Percentiles rank a stretch among this genome's conserved stretches.
phyloP scores from a whole-genome alignment of 2,113 vertebrate species.

The Pseudopodoces humilis region DNA sequence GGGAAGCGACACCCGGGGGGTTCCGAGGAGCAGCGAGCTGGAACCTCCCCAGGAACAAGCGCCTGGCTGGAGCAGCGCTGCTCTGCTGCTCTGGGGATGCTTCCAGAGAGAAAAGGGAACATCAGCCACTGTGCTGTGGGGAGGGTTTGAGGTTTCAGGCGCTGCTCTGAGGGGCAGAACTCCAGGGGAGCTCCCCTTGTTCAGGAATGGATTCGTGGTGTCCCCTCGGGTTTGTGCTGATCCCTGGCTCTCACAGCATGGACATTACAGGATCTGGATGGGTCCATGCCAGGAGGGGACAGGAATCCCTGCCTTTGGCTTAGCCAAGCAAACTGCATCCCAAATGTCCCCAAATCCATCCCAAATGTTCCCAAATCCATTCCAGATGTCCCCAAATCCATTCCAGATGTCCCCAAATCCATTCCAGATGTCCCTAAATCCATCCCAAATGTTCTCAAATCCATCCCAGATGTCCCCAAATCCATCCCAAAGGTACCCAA shows the following conservation, averaged over 20 bases:
- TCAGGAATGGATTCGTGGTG: background rate
- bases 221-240: background rate
- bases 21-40: background rate
- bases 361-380: background rate
- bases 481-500: background rate
- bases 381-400: background rate
- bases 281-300: fast-evolving
- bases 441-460: background rate
- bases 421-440: background rate
- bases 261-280: background rate
- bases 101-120: background rate
- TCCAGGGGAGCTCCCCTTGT: background rate
- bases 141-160: background rate
- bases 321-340: background rate
- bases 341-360: background rate
- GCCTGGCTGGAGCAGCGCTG: background rate
- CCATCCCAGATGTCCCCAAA: background rate
- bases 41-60: background rate
- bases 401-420: background rate
- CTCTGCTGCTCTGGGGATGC: background rate
- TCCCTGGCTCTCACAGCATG: background rate
- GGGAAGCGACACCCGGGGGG: background rate
- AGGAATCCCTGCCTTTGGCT: background rate
- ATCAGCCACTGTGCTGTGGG: fast-evolving
- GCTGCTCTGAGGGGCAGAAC: background rate